Evolutionary conservation across 2,797 vertebrate species (phyloP).

Genomic region (Lerista edwardsae): DNA sequence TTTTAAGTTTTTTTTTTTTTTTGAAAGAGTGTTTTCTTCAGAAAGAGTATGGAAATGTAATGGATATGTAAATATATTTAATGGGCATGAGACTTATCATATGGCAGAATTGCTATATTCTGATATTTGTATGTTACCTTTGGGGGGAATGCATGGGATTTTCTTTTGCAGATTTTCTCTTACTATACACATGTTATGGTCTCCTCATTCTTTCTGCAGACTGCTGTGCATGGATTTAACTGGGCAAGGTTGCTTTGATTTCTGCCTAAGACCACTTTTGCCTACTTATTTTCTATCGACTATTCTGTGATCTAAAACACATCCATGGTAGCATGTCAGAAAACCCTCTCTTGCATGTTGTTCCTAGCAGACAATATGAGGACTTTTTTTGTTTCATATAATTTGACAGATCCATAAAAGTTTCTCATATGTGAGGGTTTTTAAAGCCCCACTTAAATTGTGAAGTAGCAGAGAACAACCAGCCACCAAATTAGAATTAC

Average conservation of each 20-base stretch:
- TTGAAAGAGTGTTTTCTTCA: constrained; percentile 34
- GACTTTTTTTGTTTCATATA: background rate
- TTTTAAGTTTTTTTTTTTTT: constrained; percentile 37
- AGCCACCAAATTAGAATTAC: background rate
- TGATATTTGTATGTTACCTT: constrained; percentile 23
- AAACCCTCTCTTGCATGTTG: background rate
- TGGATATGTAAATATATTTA: constrained; percentile 37
- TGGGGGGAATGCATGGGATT: background rate
- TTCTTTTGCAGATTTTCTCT: constrained; percentile 25
- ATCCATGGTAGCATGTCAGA: background rate
- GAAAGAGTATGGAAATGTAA: constrained; percentile 60
- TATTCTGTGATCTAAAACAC: too few species aligned
- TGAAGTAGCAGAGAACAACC: background rate
- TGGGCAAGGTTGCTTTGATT: constrained; percentile 74
- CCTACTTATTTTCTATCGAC: constrained; percentile 64
- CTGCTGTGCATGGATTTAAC: constrained; percentile 80
- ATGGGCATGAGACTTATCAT: background rate
- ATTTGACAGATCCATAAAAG: background rate
- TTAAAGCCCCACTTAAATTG: too few species aligned
- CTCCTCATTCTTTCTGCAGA: constrained; percentile 68
- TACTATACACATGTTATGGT: constrained; percentile 52
- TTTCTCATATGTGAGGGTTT: background rate
- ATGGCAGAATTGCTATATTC: constrained; percentile 21
- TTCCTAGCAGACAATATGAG: background rate
- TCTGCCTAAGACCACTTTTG: constrained; percentile 64